Evolutionary conservation across 2,888 invertebrate species (phyloP).

Genomic region (Phortica magna): DNA sequence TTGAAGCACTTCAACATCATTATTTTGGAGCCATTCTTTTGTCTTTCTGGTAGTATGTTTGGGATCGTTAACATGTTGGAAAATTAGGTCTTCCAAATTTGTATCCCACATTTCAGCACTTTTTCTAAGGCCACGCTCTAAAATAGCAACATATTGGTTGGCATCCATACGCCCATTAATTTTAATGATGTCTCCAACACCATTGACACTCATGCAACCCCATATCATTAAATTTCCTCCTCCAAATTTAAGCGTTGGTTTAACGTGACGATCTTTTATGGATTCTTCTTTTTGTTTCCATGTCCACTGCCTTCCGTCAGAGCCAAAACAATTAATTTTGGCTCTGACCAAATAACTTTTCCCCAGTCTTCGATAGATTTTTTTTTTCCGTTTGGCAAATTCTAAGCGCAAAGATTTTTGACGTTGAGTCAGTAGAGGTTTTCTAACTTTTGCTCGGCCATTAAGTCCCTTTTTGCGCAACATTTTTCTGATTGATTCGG

Average conservation of each 20-base stretch:
- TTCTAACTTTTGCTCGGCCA: background rate
- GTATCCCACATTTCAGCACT: background rate
- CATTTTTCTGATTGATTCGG: background rate
- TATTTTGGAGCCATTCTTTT: too few species aligned
- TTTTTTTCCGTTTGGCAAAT: background rate
- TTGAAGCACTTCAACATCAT: too few species aligned
- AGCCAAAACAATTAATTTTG: background rate
- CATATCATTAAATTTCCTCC: too few species aligned
- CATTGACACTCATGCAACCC: too few species aligned
- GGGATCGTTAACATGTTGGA: constrained; percentile 1
- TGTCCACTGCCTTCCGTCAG: constrained; percentile 7
- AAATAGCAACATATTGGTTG: background rate
- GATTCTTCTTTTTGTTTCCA: background rate
- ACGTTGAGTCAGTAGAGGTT: background rate
- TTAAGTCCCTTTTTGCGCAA: background rate
- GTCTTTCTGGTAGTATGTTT: background rate
- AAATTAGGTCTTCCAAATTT: constrained; percentile 2
- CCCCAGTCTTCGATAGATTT: background rate
- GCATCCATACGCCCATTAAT: constrained; percentile 6
- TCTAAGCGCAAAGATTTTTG: background rate
- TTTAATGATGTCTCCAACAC: constrained; percentile 1
- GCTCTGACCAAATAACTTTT: background rate
- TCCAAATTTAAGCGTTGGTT: too few species aligned
- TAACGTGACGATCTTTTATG: too few species aligned
- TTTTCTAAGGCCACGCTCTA: background rate